Conservation (phyloP, 2,888 invertebrate genomes). For the Scaptomyza tumidula region DNA sequence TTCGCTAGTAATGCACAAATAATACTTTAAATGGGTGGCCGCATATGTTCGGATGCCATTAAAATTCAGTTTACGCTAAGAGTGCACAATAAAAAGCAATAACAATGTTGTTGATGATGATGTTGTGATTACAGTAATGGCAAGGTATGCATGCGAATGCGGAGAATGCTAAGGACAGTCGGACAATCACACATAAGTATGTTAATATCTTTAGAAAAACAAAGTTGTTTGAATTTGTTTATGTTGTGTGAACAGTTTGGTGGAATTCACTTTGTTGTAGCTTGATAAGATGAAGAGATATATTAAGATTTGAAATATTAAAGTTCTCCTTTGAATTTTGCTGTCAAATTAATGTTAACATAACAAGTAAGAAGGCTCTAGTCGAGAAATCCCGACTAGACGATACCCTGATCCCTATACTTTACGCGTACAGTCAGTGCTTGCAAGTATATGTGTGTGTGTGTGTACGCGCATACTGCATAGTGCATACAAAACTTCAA, state of each 20-base stretch:
- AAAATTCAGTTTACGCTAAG: slow-evolving; percentile 41
- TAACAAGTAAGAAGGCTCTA: too few species aligned
- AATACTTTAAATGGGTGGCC: slow-evolving; percentile 31
- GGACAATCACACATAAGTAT: slow-evolving; percentile 1
- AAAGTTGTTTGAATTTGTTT: neutral
- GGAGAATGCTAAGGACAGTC: slow-evolving; percentile 28
- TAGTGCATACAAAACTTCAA: too few species aligned
- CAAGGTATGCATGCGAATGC: slow-evolving; percentile 26
- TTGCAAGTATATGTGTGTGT: too few species aligned
- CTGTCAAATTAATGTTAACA: too few species aligned
- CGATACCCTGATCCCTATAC: too few species aligned
- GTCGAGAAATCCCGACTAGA: too few species aligned
- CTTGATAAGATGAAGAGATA: neutral
- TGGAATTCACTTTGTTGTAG: neutral
- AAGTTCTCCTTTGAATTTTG: too few species aligned
- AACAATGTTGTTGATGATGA: slow-evolving; percentile 43
- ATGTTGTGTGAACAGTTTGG: neutral
- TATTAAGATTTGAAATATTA: too few species aligned
- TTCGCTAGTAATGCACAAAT: neutral
- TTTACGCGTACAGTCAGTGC: too few species aligned
- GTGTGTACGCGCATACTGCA: too few species aligned
- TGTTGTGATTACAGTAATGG: neutral
- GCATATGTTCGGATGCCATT: slow-evolving; percentile 49
- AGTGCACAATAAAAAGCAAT: slow-evolving; percentile 54
- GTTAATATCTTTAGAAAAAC: neutral